Conservation (phyloP, 2,113 vertebrate genomes). For the Corythornis madagascariensis region DNA sequence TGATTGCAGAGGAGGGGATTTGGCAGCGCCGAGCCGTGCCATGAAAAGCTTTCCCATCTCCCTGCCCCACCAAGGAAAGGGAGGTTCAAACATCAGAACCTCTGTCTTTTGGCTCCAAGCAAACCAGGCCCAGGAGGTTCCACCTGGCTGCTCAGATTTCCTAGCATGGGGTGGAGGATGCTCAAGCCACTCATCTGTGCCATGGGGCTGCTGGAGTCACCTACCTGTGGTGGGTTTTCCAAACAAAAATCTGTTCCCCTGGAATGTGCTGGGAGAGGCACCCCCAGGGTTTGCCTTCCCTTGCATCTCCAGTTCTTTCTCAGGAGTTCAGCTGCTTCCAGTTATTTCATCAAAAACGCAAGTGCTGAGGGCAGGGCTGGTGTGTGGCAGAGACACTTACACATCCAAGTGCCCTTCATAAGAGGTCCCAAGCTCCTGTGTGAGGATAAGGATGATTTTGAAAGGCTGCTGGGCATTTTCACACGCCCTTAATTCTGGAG, state of each 20-base stretch:
- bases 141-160: accelerated
- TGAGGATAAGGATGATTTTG: not conserved
- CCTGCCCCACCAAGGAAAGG: not conserved
- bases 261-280: not conserved
- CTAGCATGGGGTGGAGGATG: accelerated
- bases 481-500: accelerated
- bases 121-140: accelerated
- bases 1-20: not conserved
- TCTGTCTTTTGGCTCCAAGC: not conserved
- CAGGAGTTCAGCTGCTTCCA: not conserved
- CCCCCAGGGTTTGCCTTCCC: not conserved
- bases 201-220: not conserved
- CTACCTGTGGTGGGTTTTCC: not conserved
- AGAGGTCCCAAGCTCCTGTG: not conserved
- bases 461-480: not conserved
- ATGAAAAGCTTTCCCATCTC: not conserved
- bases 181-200: not conserved
- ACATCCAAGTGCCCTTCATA: not conserved
- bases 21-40: not conserved
- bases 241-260: not conserved
- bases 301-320: not conserved
- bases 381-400: accelerated
- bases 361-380: not conserved
- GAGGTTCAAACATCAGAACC: not conserved
- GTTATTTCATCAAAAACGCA: not conserved